Evolutionary conservation across 2,888 invertebrate species (phyloP).

Genomic region (Gryllus longicercus): DNA sequence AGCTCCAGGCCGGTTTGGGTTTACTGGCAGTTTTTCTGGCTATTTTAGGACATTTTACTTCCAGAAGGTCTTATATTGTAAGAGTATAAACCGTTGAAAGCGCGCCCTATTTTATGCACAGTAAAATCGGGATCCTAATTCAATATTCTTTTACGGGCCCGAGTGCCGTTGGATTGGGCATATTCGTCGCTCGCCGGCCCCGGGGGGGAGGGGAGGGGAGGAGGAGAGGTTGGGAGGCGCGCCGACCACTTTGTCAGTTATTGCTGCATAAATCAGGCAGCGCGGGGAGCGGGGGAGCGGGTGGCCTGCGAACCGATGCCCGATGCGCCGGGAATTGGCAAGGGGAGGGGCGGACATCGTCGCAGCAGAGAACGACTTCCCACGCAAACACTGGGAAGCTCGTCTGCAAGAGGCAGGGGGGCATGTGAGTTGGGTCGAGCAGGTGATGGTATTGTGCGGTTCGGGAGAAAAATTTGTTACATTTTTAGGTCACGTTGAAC

Average conservation of each 20-base stretch:
- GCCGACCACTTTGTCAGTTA: conserved; percentile 17
- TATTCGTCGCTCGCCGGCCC: not conserved
- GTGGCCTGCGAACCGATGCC: not conserved
- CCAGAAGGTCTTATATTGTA: conserved; percentile 8
- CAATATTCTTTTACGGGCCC: conserved; percentile 9
- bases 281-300: not conserved
- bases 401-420: too few relatives aligned
- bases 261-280: not conserved
- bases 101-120: conserved; percentile 6
- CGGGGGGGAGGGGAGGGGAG: not conserved
- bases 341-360: not conserved
- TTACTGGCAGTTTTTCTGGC: not conserved
- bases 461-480: too few relatives aligned
- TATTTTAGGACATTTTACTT: not conserved
- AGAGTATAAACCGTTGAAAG: conserved; percentile 17
- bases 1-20: not conserved
- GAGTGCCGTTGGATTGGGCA: not conserved
- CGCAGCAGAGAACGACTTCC: not conserved
- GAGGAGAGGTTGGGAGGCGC: not conserved
- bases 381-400: too few relatives aligned
- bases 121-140: not conserved
- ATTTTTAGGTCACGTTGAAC: too few relatives aligned
- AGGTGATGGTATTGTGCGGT: too few relatives aligned
- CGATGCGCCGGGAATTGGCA: too few relatives aligned
- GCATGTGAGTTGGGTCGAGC: too few relatives aligned